These are phyloP conservation scores for Sminthurinus signatus DNA, from an alignment of 1,140 invertebrate species.

Conservation along the genomic window DNA sequence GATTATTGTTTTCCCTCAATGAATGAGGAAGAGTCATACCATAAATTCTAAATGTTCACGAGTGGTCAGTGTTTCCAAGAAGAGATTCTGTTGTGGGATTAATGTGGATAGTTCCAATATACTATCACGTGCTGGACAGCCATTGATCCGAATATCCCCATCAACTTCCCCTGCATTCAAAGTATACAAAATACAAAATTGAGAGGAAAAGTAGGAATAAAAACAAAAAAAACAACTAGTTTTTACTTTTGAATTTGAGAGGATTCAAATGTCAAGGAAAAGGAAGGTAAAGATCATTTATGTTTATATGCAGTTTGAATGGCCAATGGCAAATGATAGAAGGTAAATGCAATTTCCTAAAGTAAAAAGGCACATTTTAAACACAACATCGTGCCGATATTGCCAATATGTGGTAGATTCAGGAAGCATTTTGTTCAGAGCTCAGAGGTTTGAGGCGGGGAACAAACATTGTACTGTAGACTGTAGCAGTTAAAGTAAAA, in stretches of 20 bases:
- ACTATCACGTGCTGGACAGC: constrained; percentile 42
- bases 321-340: background rate
- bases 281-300: background rate
- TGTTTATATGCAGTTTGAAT: background rate
- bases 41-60: constrained; percentile 52
- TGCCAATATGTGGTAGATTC: too few species aligned
- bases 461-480: too few species aligned
- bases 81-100: constrained; percentile 55
- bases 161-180: constrained; percentile 37
- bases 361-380: too few species aligned
- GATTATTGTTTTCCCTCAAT: too few species aligned
- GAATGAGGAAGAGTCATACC: too few species aligned
- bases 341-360: background rate
- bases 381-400: too few species aligned
- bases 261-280: too few species aligned
- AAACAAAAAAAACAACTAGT: too few species aligned
- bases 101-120: constrained; percentile 51
- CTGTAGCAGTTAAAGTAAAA: too few species aligned
- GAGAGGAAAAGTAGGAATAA: background rate
- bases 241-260: too few species aligned
- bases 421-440: too few species aligned
- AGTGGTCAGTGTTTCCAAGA: constrained; percentile 53
- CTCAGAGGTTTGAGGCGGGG: too few species aligned
- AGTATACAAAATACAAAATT: background rate
- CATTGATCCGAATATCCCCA: constrained; percentile 48